Percentiles rank a stretch among this genome's conserved stretches.
Evolutionary conservation across 2,113 vertebrate species (phyloP).

Genomic region (Hyperopisus bebe): DNA sequence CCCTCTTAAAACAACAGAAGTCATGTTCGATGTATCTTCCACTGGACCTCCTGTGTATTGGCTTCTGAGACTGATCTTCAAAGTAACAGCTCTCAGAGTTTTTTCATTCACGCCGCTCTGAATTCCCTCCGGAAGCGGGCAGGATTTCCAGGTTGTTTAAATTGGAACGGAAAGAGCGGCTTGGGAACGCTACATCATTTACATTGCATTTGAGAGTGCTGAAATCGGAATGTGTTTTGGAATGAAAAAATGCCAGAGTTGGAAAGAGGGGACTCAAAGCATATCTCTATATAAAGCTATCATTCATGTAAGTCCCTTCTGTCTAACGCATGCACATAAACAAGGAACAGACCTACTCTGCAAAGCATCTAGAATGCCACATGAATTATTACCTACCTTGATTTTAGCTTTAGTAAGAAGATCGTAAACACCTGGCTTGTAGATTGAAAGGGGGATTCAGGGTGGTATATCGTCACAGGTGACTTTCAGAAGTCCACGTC

Average conservation of each 20-base stretch:
- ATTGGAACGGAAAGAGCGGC: not conserved
- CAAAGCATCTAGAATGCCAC: not conserved
- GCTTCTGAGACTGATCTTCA: conserved; percentile 4
- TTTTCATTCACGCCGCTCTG: not conserved
- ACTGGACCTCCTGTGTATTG: conserved; percentile 15
- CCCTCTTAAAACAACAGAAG: conserved; percentile 19
- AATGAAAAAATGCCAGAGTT: not conserved
- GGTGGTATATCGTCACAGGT: not conserved
- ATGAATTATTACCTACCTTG: not conserved
- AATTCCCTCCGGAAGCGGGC: conserved; percentile 10
- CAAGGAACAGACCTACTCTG: not conserved
- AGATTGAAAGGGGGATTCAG: not conserved
- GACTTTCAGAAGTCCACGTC: not conserved
- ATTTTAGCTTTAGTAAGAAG: not conserved
- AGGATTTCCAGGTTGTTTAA: conserved; percentile 10
- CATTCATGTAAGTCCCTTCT: not conserved
- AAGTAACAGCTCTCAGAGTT: conserved; percentile 1
- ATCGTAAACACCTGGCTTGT: not conserved
- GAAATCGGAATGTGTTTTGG: not conserved
- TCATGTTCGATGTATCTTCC: conserved; percentile 14
- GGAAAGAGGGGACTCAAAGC: not conserved
- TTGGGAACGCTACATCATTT: not conserved
- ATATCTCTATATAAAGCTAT: not conserved
- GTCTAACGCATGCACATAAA: not conserved
- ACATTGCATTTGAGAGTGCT: conserved; percentile 4